These are phyloP conservation scores for Dryobotodes eremita DNA, from an alignment of 2,888 invertebrate genomes.

Conservation along the genomic window DNA sequence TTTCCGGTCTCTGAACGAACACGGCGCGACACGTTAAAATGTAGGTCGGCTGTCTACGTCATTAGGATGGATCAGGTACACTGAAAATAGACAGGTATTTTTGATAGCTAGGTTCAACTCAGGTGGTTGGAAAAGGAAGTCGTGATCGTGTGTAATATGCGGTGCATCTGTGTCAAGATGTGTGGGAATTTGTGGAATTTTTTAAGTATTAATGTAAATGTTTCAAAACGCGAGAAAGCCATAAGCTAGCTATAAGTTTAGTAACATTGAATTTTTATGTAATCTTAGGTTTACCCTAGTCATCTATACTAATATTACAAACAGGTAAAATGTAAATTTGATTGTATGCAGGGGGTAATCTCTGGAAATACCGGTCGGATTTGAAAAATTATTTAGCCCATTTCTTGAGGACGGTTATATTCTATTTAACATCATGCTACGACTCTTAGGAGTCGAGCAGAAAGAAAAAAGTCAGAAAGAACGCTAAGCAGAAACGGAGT, in stretches of 20 bases:
- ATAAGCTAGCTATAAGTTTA: no score
- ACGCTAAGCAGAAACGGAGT: no score
- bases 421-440: no score
- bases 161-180: slow-evolving; percentile 12
- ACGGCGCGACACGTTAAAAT: slow-evolving; percentile 61
- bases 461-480: no score
- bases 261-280: background rate
- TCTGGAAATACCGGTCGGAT: no score
- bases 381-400: no score
- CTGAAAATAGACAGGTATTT: slow-evolving; percentile 49
- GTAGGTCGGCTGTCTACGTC: slow-evolving; percentile 51
- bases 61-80: slow-evolving; percentile 38
- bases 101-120: slow-evolving; percentile 7
- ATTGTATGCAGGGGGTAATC: no score
- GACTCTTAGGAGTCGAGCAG: no score
- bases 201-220: background rate
- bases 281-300: background rate
- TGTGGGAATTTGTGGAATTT: background rate
- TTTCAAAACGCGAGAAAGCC: background rate
- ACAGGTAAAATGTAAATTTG: no score
- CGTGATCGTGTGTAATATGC: background rate
- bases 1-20: slow-evolving; percentile 61
- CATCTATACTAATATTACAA: no score
- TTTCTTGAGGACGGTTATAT: no score
- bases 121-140: background rate